phyloP scores from a whole-genome alignment of 2,797 vertebrate species.

The Macropus fuliginosus region DNA sequence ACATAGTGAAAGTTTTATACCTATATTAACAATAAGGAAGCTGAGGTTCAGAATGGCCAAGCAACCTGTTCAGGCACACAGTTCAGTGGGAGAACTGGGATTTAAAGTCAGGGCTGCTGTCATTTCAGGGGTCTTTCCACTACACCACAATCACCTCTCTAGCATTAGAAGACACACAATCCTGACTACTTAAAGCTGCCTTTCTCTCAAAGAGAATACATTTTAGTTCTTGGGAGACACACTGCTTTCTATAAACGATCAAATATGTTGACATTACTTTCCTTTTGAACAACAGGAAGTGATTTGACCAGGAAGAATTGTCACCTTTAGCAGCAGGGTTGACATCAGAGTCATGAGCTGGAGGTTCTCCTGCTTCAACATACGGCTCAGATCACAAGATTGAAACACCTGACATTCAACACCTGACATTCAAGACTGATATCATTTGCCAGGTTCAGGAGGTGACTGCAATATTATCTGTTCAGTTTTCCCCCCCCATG shows the following conservation, averaged over 20 bases:
- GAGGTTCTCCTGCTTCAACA: not conserved
- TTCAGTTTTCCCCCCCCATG: not conserved
- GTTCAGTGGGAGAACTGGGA: not conserved
- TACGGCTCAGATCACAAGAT: not conserved
- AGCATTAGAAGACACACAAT: not conserved
- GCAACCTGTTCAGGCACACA: not conserved
- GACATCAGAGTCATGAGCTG: not conserved
- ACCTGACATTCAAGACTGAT: not conserved
- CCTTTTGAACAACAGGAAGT: slow-evolving; percentile 16
- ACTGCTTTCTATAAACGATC: slow-evolving; percentile 10
- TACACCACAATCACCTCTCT: not conserved
- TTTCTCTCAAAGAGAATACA: slow-evolving; percentile 5
- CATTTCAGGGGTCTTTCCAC: not conserved
- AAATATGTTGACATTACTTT: not conserved
- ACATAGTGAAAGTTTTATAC: not conserved
- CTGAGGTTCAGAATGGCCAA: not conserved
- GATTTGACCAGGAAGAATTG: slow-evolving; percentile 1
- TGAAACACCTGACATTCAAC: not conserved
- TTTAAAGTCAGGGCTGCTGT: not conserved
- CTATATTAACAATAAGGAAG: not conserved
- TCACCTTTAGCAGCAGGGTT: not conserved
- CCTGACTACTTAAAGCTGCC: not conserved
- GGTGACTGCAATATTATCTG: slow-evolving; percentile 14
- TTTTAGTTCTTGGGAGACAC: slow-evolving; percentile 20
- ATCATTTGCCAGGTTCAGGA: slow-evolving; percentile 35